A percentile compares a stretch with the other conserved stretches of the same genome.
Evolutionary conservation across 1,140 invertebrate genomes (phyloP).

Genomic region (Drosophila seguyi): DNA sequence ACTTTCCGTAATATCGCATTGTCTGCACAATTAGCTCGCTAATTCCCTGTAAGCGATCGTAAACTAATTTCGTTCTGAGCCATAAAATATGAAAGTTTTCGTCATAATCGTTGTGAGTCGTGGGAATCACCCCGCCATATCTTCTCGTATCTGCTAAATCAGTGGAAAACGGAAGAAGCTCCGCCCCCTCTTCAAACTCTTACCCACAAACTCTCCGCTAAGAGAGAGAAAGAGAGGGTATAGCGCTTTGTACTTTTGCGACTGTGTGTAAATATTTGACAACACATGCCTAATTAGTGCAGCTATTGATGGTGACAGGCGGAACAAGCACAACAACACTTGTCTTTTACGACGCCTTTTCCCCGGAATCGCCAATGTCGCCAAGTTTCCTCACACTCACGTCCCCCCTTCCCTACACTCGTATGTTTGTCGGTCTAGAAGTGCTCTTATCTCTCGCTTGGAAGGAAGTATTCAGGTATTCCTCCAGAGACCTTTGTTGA

Average conservation of each 20-base stretch:
- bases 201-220: not conserved
- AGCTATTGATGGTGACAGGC: constrained; percentile 81
- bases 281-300: constrained; percentile 85
- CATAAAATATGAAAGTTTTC: constrained; percentile 75
- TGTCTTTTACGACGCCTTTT: constrained; percentile 76
- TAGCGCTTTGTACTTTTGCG: constrained; percentile 82
- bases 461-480: constrained; percentile 54
- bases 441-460: constrained; percentile 41
- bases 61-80: constrained; percentile 64
- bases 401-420: too few relatives aligned
- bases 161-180: constrained; percentile 75
- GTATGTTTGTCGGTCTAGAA: constrained; percentile 1
- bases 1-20: not conserved
- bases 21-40: constrained; percentile 36
- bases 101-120: constrained; percentile 69
- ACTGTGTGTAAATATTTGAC: constrained; percentile 80
- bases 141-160: constrained; percentile 50
- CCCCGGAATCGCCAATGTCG: constrained; percentile 59
- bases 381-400: constrained; percentile 11
- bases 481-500: constrained; percentile 46
- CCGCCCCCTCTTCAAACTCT: constrained; percentile 12
- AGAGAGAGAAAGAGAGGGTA: constrained; percentile 1
- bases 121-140: constrained; percentile 62
- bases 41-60: constrained; percentile 72
- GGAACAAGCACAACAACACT: constrained; percentile 66